Evolutionary conservation across 2,113 vertebrate genomes (phyloP), one percentile per base, ranked within the genome.

Genomic region (Hipposideros armiger): DNA sequence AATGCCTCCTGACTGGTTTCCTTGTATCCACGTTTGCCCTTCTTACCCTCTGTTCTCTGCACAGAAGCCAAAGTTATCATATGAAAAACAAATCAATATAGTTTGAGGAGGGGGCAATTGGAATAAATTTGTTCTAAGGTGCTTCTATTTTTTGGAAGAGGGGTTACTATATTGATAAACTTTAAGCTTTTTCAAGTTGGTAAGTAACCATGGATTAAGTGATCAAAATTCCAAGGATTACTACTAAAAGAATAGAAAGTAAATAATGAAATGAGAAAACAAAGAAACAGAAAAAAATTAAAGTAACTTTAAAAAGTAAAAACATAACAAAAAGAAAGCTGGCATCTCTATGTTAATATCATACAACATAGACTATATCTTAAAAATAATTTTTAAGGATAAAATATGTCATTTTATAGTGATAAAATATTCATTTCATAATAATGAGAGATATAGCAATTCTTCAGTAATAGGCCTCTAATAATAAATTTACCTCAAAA

Each of bases 101-200:
- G 54, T 67, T 58, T 66, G 30, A 22, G 40, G 40, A 66, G 28
- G n/a, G 9, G 64, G 14, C 14, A 36, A 73, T 11, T 72, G 40
- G 30, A 91, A 88, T 47, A 66, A 73, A 84, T 60, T 60, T 83
- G 4, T 66, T 40, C 32, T 78, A 47, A 91, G 32, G 11, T 3
- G 2, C 16, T 58, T 91, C 16, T 70, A 19, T 64, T 58, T 30
- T 88, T 82, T 56, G 42, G 40, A 54, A 87, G 62, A 72, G 3
- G 16, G 28, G 10, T 82, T 72, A 78, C n/a, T 84, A 78, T 47
- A 42, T 50, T 72, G 42, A 36, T 54, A 70, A 85, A 84, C 54
- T 91, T 70, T 26, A 56, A 69, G 64, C 16, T 45, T 96, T 94
- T 84, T 69, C 16, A 67, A 85, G 28, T 80, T 60, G 28, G 72